Evolutionary conservation across 2,888 invertebrate genomes (phyloP), one percentile per base, ranked within the genome.

Genomic region (Cactoblastis cactorum): DNA sequence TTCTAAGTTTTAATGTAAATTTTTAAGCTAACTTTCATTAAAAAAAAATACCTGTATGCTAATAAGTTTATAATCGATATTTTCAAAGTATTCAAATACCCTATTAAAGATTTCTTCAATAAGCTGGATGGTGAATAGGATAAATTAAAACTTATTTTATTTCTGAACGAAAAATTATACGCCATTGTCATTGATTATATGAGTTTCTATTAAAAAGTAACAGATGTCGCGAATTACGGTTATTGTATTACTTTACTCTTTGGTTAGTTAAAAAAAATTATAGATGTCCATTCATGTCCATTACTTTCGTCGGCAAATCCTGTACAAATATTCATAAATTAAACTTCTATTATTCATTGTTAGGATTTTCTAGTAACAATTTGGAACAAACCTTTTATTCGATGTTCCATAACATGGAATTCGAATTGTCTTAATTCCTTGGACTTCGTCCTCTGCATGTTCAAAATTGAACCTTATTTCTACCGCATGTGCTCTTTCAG

Each of bases 401-500:
- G 28, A 28, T 17, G 15, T 37, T 17, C 9, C n/a, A 5, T 2
- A 17, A 37, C 37, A 37, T 37, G 14, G 2, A 37, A 17, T 17
- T 37, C 34, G 15, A 14, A 11, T 37, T 15, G 8, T 17, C 14
- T 37, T 9, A 6, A 8, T 17, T 37, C 9, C 5, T 8, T 37
- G 64, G 60, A 67, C 65, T 70, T 70, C 59, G 63, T 58, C 55
- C 61, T 60, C 55, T 55, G 45, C 41, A 56, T 67, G 35, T 24
- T 82, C 79, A 65, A 90, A 85, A 77, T 80, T 89, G 82, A 83
- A 83, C 88, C 80, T 69, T 88, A 86, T 67, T 69, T 76, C 74
- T 75, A 81, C 82, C 86, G 83, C 90, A 89, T 90, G 90, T 89
- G 80, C 81, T 82, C 75, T 81, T 87, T 80, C 86, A 90, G 89